phyloP scores from a whole-genome alignment of 2,888 invertebrate genomes.

The Macrosoma leucophasiata region DNA sequence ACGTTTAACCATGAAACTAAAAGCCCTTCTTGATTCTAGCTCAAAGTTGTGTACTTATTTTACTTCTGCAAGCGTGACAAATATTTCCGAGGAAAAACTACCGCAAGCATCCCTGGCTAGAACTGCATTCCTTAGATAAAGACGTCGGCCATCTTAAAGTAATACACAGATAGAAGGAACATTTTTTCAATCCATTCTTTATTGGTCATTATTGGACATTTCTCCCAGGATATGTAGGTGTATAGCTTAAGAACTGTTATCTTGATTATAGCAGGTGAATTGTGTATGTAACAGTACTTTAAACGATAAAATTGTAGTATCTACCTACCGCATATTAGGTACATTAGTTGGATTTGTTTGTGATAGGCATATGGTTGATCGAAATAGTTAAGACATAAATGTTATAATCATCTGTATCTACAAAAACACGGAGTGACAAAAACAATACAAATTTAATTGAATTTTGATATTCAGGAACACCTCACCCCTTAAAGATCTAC shows the following conservation, averaged over 20 bases:
- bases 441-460: no score
- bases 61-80: constrained; percentile 20
- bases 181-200: constrained; percentile 31
- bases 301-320: constrained; percentile 13
- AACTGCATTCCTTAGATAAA: constrained; percentile 38
- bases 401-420: no score
- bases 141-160: constrained; percentile 28
- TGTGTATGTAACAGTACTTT: constrained; percentile 18
- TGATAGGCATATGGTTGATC: no score
- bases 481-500: no score
- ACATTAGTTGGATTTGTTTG: no score
- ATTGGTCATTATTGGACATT: constrained; percentile 23
- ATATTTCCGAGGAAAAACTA: constrained; percentile 32
- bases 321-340: background rate
- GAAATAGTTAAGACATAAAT: no score
- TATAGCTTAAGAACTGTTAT: constrained; percentile 21
- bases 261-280: constrained; percentile 17
- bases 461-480: no score
- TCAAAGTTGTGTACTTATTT: no score
- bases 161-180: constrained; percentile 31
- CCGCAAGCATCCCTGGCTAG: constrained; percentile 35
- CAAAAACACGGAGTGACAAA: no score
- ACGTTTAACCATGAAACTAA: no score
- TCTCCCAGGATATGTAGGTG: constrained; percentile 28
- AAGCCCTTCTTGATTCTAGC: no score